A percentile compares a stretch with the other conserved stretches of the same genome.
Evolutionary conservation across 2,797 vertebrate genomes (phyloP).

Genomic region (Chelidonichthys spinosus): DNA sequence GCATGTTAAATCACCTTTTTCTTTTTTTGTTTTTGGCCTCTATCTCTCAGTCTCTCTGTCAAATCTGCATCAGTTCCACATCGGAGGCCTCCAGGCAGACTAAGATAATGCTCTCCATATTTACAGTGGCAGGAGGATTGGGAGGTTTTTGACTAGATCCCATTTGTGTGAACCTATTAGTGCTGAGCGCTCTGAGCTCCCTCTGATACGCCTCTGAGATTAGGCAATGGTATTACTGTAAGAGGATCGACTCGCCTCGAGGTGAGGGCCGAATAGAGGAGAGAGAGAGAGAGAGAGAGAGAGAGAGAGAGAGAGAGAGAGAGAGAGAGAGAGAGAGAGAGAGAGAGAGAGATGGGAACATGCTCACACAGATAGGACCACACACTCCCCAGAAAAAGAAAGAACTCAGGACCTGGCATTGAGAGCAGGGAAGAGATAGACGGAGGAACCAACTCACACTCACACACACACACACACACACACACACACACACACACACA

Average conservation of each 20-base stretch:
- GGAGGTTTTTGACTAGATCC: constrained; percentile 75
- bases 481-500: constrained; percentile 17
- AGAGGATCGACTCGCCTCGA: constrained; percentile 79
- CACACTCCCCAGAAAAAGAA: constrained; percentile 53
- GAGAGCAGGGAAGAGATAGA: constrained; percentile 13
- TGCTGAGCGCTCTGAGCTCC: constrained; percentile 69
- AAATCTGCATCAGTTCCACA: constrained; percentile 77
- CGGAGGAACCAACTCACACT: constrained; percentile 20
- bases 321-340: constrained; percentile 9
- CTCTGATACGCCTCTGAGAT: constrained; percentile 82
- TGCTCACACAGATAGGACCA: constrained; percentile 67
- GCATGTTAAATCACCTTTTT: constrained; percentile 65
- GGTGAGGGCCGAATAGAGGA: constrained; percentile 59
- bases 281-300: constrained; percentile 9
- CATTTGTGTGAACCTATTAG: constrained; percentile 82
- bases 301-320: constrained; percentile 27
- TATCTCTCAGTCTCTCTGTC: constrained; percentile 70
- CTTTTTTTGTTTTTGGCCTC: constrained; percentile 58
- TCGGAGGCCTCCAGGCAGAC: constrained; percentile 62
- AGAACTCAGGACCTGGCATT: constrained; percentile 52
- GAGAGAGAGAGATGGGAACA: constrained; percentile 48
- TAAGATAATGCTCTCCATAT: constrained; percentile 73
- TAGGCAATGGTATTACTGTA: constrained; percentile 80
- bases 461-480: neutral
- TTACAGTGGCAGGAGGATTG: constrained; percentile 77